phyloP scores from a whole-genome alignment of 1,140 invertebrate species.

The Lordiphosa stackelbergi region DNA sequence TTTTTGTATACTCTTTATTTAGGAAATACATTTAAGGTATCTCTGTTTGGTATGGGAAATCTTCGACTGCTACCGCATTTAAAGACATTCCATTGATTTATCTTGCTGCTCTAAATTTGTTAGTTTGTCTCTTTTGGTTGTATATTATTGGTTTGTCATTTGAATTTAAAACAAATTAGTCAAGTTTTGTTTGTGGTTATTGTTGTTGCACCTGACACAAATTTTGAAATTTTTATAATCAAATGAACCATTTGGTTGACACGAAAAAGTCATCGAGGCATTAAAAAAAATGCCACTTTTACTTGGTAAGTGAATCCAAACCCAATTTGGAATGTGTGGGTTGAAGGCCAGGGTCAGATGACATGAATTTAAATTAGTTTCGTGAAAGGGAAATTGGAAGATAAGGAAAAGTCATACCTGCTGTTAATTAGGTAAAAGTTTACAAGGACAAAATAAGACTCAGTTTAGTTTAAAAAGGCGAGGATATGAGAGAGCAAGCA shows the following conservation, averaged over 20 bases:
- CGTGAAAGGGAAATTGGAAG: too few relatives aligned
- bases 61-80: slow-evolving; percentile 39
- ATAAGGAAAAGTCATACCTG: too few relatives aligned
- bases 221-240: slow-evolving; percentile 52
- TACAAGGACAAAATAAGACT: too few relatives aligned
- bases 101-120: slow-evolving; percentile 42
- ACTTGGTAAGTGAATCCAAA: slow-evolving; percentile 2
- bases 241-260: slow-evolving; percentile 50
- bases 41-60: neutral
- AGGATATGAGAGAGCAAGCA: too few relatives aligned
- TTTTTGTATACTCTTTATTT: slow-evolving; percentile 12
- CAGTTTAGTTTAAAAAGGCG: too few relatives aligned
- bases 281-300: slow-evolving; percentile 4
- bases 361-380: neutral
- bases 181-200: slow-evolving; percentile 22
- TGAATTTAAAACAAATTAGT: slow-evolving; percentile 39
- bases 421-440: too few relatives aligned
- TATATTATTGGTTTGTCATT: slow-evolving; percentile 19
- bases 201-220: slow-evolving; percentile 26
- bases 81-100: slow-evolving; percentile 43
- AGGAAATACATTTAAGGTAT: slow-evolving; percentile 1
- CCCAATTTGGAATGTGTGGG: neutral
- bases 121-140: slow-evolving; percentile 19
- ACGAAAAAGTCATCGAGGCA: slow-evolving; percentile 24
- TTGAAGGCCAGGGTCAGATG: slow-evolving; percentile 52